Evolutionary conservation across 2,797 vertebrate species (phyloP), one percentile per base, ranked within the genome.

Genomic region (Cynopterus sphinx): DNA sequence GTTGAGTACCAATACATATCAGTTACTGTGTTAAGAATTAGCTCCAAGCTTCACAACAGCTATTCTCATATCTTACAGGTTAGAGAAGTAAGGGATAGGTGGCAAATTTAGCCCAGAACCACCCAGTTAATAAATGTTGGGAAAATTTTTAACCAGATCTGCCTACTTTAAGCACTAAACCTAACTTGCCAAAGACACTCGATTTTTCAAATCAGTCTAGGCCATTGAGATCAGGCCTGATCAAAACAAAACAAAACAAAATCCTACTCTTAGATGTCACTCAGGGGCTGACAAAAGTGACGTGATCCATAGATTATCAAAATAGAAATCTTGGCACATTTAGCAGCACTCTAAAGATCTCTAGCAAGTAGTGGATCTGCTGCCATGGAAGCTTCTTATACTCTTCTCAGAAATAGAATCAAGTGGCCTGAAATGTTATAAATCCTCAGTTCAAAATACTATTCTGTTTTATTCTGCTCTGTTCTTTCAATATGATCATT

Each of bases 121-220:
- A 57, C 24, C 9, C n/a, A 59, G 36, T 43, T 57, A 39, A 79
- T 67, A 86, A 61, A 46, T 39, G 39, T 21, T 5, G 9, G 39
- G 65, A 16, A 4, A 21, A 13, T 39, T 90, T 70, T 53, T 65
- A 57, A 74, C 12, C 22, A 31, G 3, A 4, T 83, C 5, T 73
- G 31, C 33, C 75, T 49, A 16, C 17, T 43, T 92, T 43, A 59
- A 49, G n/a, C 2, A 84, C 22, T 31, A 71, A 70, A 79, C 24
- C 57, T 24, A 61, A 59, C 83, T 33, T 51, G 8, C 57, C n/a
- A 79, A 86, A 43, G 71, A 63, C n/a, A 68, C 8, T 67, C 7
- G 31, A 6, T 88, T 91, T 90, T 93, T 85, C 31, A 85, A 77
- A 70, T 87, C 17, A 90, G 65, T 86, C 16, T 78, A 65, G 59